Percentiles rank a stretch among this genome's conserved stretches.
Conservation (phyloP, 2,113 vertebrate species). For the Copsychus sechellarum region DNA sequence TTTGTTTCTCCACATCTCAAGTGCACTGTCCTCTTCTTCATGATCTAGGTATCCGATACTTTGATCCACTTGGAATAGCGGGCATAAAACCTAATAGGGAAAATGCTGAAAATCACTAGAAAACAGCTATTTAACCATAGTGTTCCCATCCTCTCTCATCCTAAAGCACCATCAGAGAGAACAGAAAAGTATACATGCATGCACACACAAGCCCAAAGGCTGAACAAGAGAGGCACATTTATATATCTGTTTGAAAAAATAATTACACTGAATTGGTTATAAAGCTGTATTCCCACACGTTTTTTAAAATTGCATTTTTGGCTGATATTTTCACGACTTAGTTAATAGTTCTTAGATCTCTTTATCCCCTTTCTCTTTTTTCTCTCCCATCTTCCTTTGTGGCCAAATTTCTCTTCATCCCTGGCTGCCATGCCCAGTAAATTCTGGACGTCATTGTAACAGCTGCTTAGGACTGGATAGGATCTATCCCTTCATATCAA, state of each 20-base stretch:
- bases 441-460: not conserved
- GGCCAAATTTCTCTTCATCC: not conserved
- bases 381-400: not conserved
- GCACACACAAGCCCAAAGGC: not conserved
- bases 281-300: not conserved
- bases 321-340: not conserved
- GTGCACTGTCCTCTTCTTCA: not conserved
- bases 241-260: not conserved
- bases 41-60: accelerated
- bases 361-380: not conserved
- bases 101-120: not conserved
- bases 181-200: not conserved
- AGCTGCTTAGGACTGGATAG: not conserved
- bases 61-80: not conserved
- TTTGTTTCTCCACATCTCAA: not conserved
- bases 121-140: not conserved
- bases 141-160: not conserved
- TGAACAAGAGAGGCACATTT: not conserved
- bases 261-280: not conserved
- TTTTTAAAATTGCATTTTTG: not conserved
- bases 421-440: not conserved
- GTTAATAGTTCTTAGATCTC: not conserved
- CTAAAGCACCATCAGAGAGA: not conserved
- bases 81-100: not conserved
- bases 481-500: not conserved